Evolutionary conservation across 2,113 vertebrate genomes (phyloP), one percentile per base, ranked within the genome.

Genomic region (Dromiciops gliroides): DNA sequence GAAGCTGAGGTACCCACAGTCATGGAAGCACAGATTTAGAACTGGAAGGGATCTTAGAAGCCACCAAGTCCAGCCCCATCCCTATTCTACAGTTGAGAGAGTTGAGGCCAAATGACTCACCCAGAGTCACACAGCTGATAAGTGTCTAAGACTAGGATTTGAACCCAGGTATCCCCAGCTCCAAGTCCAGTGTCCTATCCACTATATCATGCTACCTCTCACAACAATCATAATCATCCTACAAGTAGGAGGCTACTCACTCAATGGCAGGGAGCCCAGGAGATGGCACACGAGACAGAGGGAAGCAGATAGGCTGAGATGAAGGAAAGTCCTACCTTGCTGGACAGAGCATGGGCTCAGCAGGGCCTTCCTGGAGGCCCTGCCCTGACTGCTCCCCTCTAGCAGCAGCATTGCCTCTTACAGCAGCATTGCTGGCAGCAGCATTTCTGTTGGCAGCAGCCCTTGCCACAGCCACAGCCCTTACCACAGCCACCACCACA

Each of bases 361-460:
- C 44, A 0, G 10, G 90, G 0, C 75, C 91, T 26, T 16, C 3
- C 75, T 3, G n/a, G 24, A 23, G 0, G 0, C 23, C 8, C 31
- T 3, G 26, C 53, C 25, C 2, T 53, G 52, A 25, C 25, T 16
- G 5, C 23, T 53, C 26, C 50, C 0, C 0, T 7, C 88, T 95
- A 93, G 90, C 26, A 51, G 95, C 95, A 94, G 51, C 95, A 93
- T 0, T 89, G 88, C 90, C 25, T 94, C 90, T 93, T 0, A n/a
- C 96, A 95, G 47, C 96, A 4, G 49, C 96, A 19, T 24, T 56
- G 48, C 37, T 94, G 96, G 11, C 83, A 94, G 0, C 95, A 94
- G 91, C 95, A 0, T 6, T 90, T 94, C 50, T 90, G 95, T 51
- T 92, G 93, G 11, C 91, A 94, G 0, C 92, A 96, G 94, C 96